Base-by-base conservation (phyloP, 2,888 invertebrate species). In the Tanypteryx hageni region DNA sequence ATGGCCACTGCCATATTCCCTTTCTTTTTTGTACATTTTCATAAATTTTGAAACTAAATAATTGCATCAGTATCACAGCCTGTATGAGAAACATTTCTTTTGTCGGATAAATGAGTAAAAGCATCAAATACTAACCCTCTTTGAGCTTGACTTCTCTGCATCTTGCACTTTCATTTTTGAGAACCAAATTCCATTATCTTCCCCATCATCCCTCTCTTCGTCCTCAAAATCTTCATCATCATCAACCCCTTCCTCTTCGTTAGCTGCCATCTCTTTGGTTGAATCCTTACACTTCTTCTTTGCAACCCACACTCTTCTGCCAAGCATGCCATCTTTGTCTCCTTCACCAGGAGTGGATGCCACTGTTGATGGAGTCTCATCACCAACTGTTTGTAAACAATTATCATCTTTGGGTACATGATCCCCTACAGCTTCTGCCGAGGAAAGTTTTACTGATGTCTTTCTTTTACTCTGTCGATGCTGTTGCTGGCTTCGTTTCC, bases 151-250 rank as follows among this genome's bases (percentile, higher is more conserved):
- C 27, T 76, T 76, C 27, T 76, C 76, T 76, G 16, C 13, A 27
- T 76, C 76, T 27, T 76, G 76, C 76, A 27, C n/a, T 89, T 89
- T 89, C 64, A 64, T 89, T 64, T 89, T 89, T 0, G 89, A 61
- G 18, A 89, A 89, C 89, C 89, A 89, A 58, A 89, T 89, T 31
- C 89, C 89, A 89, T 89, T 89, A 27, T 89, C 89, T 64, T 89
- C 89, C 56, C 64, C 89, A 27, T 89, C 89, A 61, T 44, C 31
- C n/a, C 64, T 64, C 31, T 89, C 89, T 64, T 61, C 89, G 64
- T 89, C 89, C 16, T 89, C 89, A 44, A 89, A 89, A 18, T 89
- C 89, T 18, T 89, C 89, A 9, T 89, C 89, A 31, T 89, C 64
- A 3, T 89, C 89, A 8, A 83, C 57, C 18, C 44, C 44, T 68